Base-by-base conservation (phyloP, 2,797 vertebrate genomes). In the Cheirogaleus major region DNA sequence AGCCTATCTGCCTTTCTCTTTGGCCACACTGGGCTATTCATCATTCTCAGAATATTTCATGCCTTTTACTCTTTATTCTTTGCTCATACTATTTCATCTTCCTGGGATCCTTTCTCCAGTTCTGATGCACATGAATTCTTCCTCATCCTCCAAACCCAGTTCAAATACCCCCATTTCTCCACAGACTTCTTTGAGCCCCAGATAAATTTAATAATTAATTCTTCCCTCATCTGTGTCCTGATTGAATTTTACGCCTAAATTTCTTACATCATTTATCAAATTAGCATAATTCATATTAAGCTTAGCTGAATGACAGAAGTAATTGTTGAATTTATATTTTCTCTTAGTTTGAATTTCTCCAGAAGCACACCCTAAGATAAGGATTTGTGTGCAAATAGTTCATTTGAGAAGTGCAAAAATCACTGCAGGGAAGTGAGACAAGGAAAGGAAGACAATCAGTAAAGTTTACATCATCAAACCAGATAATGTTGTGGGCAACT, bases 201-300 rank as follows among this genome's bases (percentile, higher is more conserved):
- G 41, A 69, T 52, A 92, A 80, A 78, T 41, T 89, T 63, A 76
- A 72, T 83, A 59, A 93, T 78, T 92, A 86, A 73, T 85, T 84
- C 2, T 61, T 89, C 14, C n/a, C 4, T 96, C 63, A 52, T 69
- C 48, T 86, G 32, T 61, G 23, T 72, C 43, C 63, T 85, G n/a
- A 95, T 65, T 89, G 63, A 75, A 69, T 88, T 94, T 32, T 57
- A 69, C 57, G 15, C 73, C 81, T 90, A 85, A 78, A 14, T 72
- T 85, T 78, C 55, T 94, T 72, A 50, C 20, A 87, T 14, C 35
- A 76, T 32, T 95, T 94, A 85, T 89, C 22, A 89, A 89, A 93
- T 85, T 95, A 92, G 35, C 32, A 48, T 76, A 88, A 78, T 94
- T 82, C 78, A 91, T 79, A 70, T 5, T 78, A 50, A 69, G 10